Conservation (phyloP, 2,113 vertebrate genomes). For the Blennius ocellaris region DNA sequence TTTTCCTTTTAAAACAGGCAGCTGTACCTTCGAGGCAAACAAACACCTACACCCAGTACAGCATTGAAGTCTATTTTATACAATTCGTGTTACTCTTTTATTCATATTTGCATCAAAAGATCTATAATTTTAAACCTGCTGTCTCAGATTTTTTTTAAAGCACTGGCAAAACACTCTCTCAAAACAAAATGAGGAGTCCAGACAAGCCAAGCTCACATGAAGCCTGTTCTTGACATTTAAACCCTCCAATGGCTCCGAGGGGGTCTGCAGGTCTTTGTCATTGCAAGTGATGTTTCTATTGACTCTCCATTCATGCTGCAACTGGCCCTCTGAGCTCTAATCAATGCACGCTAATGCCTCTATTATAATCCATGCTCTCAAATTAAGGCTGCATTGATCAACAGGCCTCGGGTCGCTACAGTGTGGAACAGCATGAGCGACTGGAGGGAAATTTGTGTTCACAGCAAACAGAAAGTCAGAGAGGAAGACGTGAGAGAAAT, state of each 20-base stretch:
- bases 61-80: too few species aligned
- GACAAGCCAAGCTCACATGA: constrained; percentile 26
- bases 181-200: constrained; percentile 6
- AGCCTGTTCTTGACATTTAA: constrained; percentile 68
- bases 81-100: too few species aligned
- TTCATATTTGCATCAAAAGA: neutral
- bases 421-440: constrained; percentile 24
- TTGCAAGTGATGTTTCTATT: constrained; percentile 70
- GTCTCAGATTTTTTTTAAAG: neutral
- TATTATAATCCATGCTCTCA: constrained; percentile 79
- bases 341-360: constrained; percentile 80
- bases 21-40: too few species aligned
- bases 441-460: constrained; percentile 30
- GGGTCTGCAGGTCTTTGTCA: constrained; percentile 65
- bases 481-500: constrained; percentile 18
- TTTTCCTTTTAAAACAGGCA: too few species aligned
- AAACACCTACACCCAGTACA: too few species aligned
- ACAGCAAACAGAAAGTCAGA: constrained; percentile 27
- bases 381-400: constrained; percentile 82
- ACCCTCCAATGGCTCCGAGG: constrained; percentile 27
- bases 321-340: constrained; percentile 55
- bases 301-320: constrained; percentile 67
- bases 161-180: neutral
- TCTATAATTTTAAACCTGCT: neutral
- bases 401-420: constrained; percentile 45